Percentiles rank a stretch among this genome's conserved stretches.
phyloP scores from a whole-genome alignment of 2,797 vertebrate genomes.

The Zalophus californianus region DNA sequence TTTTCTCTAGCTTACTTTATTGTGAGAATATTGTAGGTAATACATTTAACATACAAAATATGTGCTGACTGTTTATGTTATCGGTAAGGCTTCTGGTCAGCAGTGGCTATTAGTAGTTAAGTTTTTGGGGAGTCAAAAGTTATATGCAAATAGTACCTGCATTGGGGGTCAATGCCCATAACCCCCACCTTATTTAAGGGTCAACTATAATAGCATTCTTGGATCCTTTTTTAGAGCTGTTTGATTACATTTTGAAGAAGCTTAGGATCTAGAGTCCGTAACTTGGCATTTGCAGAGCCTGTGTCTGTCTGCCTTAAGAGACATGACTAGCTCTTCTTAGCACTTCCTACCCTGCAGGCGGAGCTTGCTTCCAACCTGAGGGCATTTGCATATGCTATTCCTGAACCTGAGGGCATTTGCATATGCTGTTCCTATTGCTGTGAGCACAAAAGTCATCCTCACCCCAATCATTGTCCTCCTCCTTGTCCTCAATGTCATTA shows the following conservation, averaged over 20 bases:
- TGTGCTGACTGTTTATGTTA: neutral
- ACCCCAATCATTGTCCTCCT: neutral
- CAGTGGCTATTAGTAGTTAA: neutral
- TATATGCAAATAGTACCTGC: neutral
- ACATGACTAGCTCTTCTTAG: neutral
- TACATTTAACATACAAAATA: neutral
- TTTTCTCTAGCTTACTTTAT: neutral
- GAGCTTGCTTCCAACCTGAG: neutral
- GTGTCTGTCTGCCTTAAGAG: neutral
- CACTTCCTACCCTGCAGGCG: neutral
- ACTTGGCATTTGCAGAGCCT: neutral
- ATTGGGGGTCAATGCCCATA: neutral
- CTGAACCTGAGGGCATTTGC: neutral
- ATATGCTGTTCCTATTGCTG: neutral
- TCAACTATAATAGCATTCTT: neutral
- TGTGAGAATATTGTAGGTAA: neutral
- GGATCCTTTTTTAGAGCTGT: neutral
- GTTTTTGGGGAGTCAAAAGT: neutral
- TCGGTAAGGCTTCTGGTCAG: neutral
- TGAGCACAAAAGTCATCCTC: neutral
- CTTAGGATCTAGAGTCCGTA: neutral
- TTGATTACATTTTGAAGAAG: neutral
- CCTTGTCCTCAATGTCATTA: neutral
- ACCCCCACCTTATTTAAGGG: neutral
- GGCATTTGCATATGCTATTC: neutral